Conservation (phyloP, 2,888 invertebrate species). For the Allacma fusca region DNA sequence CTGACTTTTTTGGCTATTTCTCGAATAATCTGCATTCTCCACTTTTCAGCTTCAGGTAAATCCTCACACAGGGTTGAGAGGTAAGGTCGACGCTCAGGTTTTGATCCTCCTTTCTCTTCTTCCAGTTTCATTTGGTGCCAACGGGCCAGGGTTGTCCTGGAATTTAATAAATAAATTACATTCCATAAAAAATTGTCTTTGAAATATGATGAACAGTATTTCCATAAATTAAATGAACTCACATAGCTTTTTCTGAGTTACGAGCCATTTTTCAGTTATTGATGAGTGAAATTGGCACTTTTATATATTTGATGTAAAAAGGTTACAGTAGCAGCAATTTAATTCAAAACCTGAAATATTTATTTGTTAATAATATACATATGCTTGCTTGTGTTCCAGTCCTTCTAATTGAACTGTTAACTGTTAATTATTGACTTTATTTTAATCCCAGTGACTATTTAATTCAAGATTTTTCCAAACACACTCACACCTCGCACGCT, state of each 20-base stretch:
- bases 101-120: conserved; percentile 70
- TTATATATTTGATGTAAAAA: too few species aligned
- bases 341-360: too few species aligned
- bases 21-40: conserved; percentile 94
- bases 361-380: too few species aligned
- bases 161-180: conserved; percentile 53
- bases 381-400: too few species aligned
- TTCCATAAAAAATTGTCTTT: neutral
- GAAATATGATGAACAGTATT: neutral
- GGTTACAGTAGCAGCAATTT: too few species aligned
- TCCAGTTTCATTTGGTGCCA: conserved; percentile 97
- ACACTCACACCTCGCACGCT: too few species aligned
- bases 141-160: conserved; percentile 94
- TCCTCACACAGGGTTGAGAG: conserved; percentile 95
- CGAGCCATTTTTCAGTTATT: conserved; percentile 72
- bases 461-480: too few species aligned
- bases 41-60: conserved; percentile 91
- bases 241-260: conserved; percentile 98
- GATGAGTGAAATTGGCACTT: too few species aligned
- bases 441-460: too few species aligned
- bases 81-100: conserved; percentile 88
- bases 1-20: conserved; percentile 99
- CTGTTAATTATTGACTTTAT: too few species aligned
- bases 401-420: too few species aligned
- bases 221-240: conserved; percentile 67